phyloP scores from a whole-genome alignment of 2,113 vertebrate species.

The Boulengeromyrus knoepffleri region DNA sequence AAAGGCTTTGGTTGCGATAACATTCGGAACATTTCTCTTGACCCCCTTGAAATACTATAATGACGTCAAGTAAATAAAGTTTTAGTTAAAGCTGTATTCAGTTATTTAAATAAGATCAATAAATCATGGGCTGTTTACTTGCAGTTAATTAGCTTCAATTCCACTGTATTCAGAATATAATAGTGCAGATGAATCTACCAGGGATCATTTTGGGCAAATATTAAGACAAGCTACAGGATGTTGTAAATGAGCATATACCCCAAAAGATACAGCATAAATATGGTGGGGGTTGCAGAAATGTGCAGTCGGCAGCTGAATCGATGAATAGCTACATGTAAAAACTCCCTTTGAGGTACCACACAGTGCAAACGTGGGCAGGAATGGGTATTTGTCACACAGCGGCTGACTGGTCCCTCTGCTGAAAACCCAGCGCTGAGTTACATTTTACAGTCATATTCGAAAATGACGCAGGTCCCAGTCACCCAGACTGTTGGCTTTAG shows the following conservation, averaged over 20 bases:
- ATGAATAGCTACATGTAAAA: background rate
- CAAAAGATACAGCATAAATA: background rate
- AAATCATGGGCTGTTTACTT: background rate
- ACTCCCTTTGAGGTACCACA: background rate
- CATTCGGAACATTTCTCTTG: background rate
- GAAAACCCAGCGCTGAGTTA: background rate
- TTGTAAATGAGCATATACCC: background rate
- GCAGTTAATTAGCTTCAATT: background rate
- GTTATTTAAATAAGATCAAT: background rate
- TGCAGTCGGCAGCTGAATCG: background rate
- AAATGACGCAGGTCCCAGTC: slow-evolving; percentile 36
- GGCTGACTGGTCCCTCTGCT: background rate
- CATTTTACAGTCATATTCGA: slow-evolving; percentile 31
- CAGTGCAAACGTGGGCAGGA: background rate
- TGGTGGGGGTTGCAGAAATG: background rate
- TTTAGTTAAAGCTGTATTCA: background rate
- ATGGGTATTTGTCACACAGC: background rate
- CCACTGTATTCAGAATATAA: background rate
- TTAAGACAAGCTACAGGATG: background rate
- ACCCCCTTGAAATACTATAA: background rate
- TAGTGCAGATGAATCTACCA: background rate
- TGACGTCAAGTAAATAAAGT: background rate
- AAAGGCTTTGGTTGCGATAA: background rate
- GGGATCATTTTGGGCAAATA: background rate
- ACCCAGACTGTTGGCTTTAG: background rate